A percentile compares a stretch with the other conserved stretches of the same genome.
These are phyloP conservation scores for Anoplius nigerrimus DNA, from an alignment of 2,888 invertebrate species.

Conservation along the genomic window DNA sequence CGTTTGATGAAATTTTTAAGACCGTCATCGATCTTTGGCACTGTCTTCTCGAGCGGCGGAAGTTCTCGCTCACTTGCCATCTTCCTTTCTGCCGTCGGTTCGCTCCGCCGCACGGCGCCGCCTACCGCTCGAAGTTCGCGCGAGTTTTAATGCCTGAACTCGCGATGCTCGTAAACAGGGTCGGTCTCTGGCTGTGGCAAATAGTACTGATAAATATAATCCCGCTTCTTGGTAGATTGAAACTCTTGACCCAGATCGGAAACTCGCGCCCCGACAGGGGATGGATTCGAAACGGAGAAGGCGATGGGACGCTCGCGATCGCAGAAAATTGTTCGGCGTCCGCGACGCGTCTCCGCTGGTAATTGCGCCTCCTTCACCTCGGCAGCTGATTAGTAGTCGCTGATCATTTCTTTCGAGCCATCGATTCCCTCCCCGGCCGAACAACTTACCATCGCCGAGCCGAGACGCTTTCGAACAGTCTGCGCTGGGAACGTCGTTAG, in stretches of 20 bases:
- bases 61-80: too few relatives aligned
- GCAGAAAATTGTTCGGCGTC: slow-evolving; percentile 34
- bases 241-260: slow-evolving; percentile 43
- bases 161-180: slow-evolving; percentile 14
- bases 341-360: slow-evolving; percentile 14
- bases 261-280: slow-evolving; percentile 9
- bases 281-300: slow-evolving; percentile 20
- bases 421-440: slow-evolving; percentile 1
- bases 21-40: too few relatives aligned
- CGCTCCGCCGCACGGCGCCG: too few relatives aligned
- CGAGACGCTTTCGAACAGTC: too few relatives aligned
- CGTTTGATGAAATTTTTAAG: too few relatives aligned
- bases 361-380: slow-evolving; percentile 26
- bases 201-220: slow-evolving; percentile 37
- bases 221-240: slow-evolving; percentile 30
- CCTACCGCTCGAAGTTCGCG: neutral
- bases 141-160: slow-evolving; percentile 11
- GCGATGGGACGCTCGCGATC: slow-evolving; percentile 12
- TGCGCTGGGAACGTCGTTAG: too few relatives aligned
- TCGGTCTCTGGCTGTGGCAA: slow-evolving; percentile 9
- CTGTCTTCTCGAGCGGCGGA: too few relatives aligned
- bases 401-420: slow-evolving; percentile 17
- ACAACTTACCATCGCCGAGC: too few relatives aligned
- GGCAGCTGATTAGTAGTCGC: slow-evolving; percentile 20
- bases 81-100: too few relatives aligned